phyloP scores from a whole-genome alignment of 2,797 vertebrate genomes.

The Crocidura indochinensis region DNA sequence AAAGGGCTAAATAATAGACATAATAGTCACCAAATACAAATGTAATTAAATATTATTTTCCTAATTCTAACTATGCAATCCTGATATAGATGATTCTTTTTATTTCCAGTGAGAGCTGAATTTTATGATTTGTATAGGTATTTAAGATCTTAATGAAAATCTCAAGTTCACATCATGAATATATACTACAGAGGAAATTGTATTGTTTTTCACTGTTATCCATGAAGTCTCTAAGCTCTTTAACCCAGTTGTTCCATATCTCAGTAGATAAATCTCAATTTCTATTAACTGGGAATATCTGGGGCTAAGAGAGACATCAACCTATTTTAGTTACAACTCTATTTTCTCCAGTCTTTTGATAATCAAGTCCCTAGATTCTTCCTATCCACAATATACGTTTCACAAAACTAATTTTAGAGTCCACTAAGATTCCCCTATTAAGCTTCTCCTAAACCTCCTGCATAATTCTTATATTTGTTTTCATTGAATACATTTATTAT shows the following conservation, averaged over 20 bases:
- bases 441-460: not conserved
- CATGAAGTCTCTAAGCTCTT: not conserved
- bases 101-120: not conserved
- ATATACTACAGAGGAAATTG: not conserved
- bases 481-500: not conserved
- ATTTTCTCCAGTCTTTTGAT: not conserved
- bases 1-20: constrained; percentile 9
- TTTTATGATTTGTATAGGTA: not conserved
- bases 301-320: too few relatives aligned
- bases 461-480: not conserved
- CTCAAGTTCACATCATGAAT: constrained; percentile 2
- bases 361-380: not conserved
- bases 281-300: not conserved
- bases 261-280: not conserved
- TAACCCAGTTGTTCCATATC: not conserved
- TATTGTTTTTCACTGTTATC: not conserved
- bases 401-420: not conserved
- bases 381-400: not conserved
- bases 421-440: not conserved
- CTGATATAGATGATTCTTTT: not conserved
- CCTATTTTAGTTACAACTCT: not conserved
- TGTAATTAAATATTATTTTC: not conserved
- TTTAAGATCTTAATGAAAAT: constrained; percentile 21
- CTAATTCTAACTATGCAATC: not conserved
- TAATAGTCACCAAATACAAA: not conserved